Conservation (phyloP, 2,888 invertebrate genomes). For the Melanotus villosus region DNA sequence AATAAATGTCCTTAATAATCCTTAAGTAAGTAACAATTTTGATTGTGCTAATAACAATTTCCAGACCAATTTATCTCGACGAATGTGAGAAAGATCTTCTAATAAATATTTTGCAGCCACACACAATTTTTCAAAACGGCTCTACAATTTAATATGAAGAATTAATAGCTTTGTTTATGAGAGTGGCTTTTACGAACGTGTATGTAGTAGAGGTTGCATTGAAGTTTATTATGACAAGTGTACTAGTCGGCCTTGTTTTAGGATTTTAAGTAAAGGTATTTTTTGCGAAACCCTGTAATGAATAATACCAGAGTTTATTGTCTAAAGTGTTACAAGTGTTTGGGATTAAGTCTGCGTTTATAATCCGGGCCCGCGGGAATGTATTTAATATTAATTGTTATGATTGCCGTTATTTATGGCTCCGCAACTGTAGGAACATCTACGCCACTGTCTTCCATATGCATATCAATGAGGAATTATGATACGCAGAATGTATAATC, state of each 20-base stretch:
- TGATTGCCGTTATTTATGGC: constrained; percentile 53
- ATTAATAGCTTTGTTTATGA: constrained; percentile 40
- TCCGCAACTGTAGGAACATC: constrained; percentile 53
- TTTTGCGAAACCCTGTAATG: constrained; percentile 22
- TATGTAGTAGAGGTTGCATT: constrained; percentile 28
- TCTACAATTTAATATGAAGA: constrained; percentile 24
- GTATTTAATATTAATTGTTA: constrained; percentile 55
- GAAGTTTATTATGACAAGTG: constrained; percentile 52
- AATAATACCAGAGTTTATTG: constrained; percentile 38
- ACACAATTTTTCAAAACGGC: constrained; percentile 25
- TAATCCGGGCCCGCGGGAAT: constrained; percentile 40
- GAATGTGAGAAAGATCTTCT: constrained; percentile 13
- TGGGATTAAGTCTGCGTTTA: constrained; percentile 36
- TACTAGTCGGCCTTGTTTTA: constrained; percentile 54
- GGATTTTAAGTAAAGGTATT: constrained; percentile 45
- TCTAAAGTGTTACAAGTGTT: constrained; percentile 33
- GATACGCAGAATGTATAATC: constrained; percentile 63
- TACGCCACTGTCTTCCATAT: constrained; percentile 63
- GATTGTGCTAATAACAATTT: constrained; percentile 26
- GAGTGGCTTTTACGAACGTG: constrained; percentile 27
- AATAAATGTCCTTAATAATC: constrained; percentile 20
- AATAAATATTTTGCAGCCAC: constrained; percentile 26
- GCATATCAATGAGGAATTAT: constrained; percentile 66
- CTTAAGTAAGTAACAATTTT: constrained; percentile 14
- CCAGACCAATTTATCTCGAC: constrained; percentile 13